phyloP scores from a whole-genome alignment of 2,797 vertebrate genomes.

The Silurus aristotelis region DNA sequence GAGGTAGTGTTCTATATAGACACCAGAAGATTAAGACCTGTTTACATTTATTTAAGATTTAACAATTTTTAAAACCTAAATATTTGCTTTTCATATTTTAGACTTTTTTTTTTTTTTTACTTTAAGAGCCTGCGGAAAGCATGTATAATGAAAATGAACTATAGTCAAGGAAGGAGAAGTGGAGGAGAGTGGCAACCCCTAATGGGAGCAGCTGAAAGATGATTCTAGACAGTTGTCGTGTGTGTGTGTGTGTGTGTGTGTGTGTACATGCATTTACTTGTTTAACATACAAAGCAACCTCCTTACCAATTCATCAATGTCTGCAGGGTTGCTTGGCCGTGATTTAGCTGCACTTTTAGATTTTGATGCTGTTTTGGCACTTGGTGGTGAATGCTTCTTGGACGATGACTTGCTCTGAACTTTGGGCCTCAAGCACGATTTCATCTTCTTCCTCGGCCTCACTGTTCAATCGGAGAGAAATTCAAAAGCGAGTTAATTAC shows the following conservation, averaged over 20 bases:
- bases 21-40: too few species aligned
- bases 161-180: too few species aligned
- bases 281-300: not conserved
- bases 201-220: too few species aligned
- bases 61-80: too few species aligned
- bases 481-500: not conserved
- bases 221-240: not conserved
- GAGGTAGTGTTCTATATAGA: too few species aligned
- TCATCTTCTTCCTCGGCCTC: slow-evolving; percentile 87
- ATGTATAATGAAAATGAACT: too few species aligned
- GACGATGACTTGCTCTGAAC: slow-evolving; percentile 77
- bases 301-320: slow-evolving; percentile 95
- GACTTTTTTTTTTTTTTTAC: too few species aligned
- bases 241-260: accelerated
- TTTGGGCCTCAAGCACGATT: slow-evolving; percentile 72
- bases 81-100: too few species aligned
- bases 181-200: too few species aligned
- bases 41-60: too few species aligned
- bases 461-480: slow-evolving; percentile 70
- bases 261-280: not conserved
- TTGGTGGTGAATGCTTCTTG: slow-evolving; percentile 77
- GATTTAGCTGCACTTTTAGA: slow-evolving; percentile 64
- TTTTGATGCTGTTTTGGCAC: slow-evolving; percentile 62
- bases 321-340: slow-evolving; percentile 74
- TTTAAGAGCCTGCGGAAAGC: too few species aligned